These are phyloP conservation scores for Drosophila novamexicana DNA, from an alignment of 1,140 invertebrate species.

Conservation along the genomic window DNA sequence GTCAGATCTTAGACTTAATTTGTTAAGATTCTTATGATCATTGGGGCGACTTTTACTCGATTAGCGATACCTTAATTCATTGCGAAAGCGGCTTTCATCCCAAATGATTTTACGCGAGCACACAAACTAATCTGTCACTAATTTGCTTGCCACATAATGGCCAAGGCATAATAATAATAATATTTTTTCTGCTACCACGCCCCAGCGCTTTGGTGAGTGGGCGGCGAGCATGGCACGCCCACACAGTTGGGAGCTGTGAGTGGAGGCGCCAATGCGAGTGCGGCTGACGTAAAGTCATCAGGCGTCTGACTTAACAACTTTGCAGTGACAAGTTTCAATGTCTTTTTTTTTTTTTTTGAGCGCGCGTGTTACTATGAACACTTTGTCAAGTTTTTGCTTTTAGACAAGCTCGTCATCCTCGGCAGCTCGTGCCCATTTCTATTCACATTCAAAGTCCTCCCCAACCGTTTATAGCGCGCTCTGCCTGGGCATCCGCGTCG, in stretches of 20 bases:
- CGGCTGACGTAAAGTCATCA: slow-evolving; percentile 70
- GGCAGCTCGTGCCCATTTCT: slow-evolving; percentile 26
- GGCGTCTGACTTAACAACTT: slow-evolving; percentile 79
- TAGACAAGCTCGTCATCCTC: slow-evolving; percentile 66
- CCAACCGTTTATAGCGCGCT: slow-evolving; percentile 1
- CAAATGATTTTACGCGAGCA: slow-evolving; percentile 6
- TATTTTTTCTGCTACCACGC: slow-evolving; percentile 28
- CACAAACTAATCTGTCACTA: slow-evolving; percentile 34
- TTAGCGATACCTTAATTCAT: slow-evolving; percentile 1
- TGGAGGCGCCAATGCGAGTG: slow-evolving; percentile 23
- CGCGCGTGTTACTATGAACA: slow-evolving; percentile 70
- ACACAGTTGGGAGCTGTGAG: slow-evolving; percentile 26
- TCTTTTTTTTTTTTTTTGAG: slow-evolving; percentile 40
- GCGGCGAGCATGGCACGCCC: slow-evolving; percentile 29
- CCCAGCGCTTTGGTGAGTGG: slow-evolving; percentile 7
- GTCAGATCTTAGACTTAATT: neutral
- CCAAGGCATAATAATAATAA: slow-evolving; percentile 23
- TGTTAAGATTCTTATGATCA: neutral
- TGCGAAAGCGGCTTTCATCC: slow-evolving; percentile 4
- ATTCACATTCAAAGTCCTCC: slow-evolving; percentile 1
- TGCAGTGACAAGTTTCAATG: slow-evolving; percentile 75
- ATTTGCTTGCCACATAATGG: slow-evolving; percentile 45
- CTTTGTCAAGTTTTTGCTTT: slow-evolving; percentile 77
- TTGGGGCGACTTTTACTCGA: neutral
- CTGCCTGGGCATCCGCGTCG: slow-evolving; percentile 27